These are phyloP conservation scores for Pedionomus torquatus DNA, from an alignment of 2,113 vertebrate species.

Conservation along the genomic window DNA sequence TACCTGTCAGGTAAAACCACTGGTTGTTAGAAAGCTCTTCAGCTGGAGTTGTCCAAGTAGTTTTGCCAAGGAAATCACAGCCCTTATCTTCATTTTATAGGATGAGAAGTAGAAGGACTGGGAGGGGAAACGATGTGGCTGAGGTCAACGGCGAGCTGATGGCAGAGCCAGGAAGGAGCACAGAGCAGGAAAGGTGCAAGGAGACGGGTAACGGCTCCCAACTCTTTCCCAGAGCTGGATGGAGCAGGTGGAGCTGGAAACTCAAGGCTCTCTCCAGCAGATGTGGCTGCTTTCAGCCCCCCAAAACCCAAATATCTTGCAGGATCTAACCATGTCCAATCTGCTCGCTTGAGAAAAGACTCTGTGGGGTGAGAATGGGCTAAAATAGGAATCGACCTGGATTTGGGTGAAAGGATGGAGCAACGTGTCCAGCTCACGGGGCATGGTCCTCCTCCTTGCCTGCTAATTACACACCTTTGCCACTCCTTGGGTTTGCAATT, in stretches of 20 bases:
- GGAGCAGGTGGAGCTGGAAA: not conserved
- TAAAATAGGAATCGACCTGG: not conserved
- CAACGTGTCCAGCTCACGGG: not conserved
- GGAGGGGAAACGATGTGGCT: not conserved
- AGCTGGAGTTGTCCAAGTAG: not conserved
- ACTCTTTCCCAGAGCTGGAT: not conserved
- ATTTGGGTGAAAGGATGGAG: not conserved
- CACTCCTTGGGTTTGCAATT: not conserved
- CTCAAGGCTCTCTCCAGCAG: not conserved
- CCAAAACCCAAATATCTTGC: not conserved
- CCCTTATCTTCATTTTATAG: not conserved
- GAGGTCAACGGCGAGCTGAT: fast-evolving
- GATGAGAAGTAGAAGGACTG: not conserved
- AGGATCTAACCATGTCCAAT: fast-evolving
- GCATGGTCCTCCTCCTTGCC: not conserved
- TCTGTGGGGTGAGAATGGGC: not conserved
- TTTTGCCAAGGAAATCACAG: not conserved
- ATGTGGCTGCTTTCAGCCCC: not conserved
- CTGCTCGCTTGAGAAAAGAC: not conserved
- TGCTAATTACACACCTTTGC: not conserved
- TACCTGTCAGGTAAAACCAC: not conserved
- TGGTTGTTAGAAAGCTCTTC: not conserved
- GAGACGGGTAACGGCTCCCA: not conserved
- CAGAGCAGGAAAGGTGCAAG: not conserved
- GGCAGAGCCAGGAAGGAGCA: not conserved